Evolutionary conservation across 2,797 vertebrate species (phyloP), one percentile per base, ranked within the genome.

Genomic region (Acestrorhynchus altus): DNA sequence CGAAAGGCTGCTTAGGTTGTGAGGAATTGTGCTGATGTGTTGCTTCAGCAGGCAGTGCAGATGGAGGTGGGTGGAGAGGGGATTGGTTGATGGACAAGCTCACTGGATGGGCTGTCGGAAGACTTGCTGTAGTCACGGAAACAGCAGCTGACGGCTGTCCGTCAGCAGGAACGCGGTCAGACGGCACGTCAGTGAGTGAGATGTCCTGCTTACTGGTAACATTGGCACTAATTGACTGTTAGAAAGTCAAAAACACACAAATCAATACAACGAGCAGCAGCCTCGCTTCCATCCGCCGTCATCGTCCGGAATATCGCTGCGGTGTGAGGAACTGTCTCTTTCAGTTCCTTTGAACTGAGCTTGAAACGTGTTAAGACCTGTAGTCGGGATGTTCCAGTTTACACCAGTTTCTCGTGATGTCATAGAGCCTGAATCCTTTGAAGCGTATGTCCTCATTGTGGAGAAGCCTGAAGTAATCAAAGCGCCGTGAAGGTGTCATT

Each of bases 111-210:
- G 63, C 63, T 46, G 20, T 44, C 63, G 46, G 40, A 44, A 13
- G 20, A 24, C 63, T 46, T 16, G 40, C 63, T 46, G 63, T 65
- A n/a, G 63, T 46, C 63, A 65, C 13, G 63, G 63, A 65, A 65
- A 65, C 63, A 15, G 63, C 40, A 65, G 40, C 42, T 65, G 63
- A 65, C 24, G n/a, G 20, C 20, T 46, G 40, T 44, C 63, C 12
- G 8, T 65, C 63, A 65, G 12, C n/a, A 9, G 4, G 39, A 40
- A 9, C 9, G 59, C 26, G 16, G 10, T n/a, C 35, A 39, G 31
- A 12, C 60, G 2, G 8, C 11, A 24, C 56, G 0, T 1, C 39
- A 2, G 20, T 46, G 40, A 64, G 1, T 5, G 28, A 31, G 10
- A 15, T 9, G 57, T 16, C 26, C 0, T n/a, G 24, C 57, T 16